phyloP scores from a whole-genome alignment of 2,113 vertebrate species.

The Psilopsiagon aurifrons region DNA sequence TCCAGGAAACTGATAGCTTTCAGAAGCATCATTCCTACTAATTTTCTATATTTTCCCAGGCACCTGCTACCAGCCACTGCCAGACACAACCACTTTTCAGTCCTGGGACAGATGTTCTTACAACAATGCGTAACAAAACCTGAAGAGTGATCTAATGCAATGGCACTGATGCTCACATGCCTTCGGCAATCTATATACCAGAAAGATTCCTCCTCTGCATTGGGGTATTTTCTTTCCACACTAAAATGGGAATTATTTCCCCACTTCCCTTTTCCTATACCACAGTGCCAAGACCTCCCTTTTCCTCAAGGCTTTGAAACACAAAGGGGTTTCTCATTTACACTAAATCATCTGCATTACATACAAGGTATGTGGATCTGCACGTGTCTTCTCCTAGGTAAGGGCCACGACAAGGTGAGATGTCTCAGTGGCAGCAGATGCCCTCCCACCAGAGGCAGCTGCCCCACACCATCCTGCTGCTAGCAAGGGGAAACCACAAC shows the following conservation, averaged over 20 bases:
- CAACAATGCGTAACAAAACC: background rate
- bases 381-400: background rate
- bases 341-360: background rate
- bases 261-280: background rate
- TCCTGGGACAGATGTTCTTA: background rate
- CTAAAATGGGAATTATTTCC: background rate
- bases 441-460: background rate
- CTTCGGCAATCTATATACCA: background rate
- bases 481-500: background rate
- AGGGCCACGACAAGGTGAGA: accelerated
- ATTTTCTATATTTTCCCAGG: background rate
- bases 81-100: background rate
- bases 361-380: background rate
- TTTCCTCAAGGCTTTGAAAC: background rate
- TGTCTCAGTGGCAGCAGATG: background rate
- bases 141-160: background rate
- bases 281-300: background rate
- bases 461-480: background rate
- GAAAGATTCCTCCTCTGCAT: background rate
- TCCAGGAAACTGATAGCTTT: background rate
- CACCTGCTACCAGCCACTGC: background rate
- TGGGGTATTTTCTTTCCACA: background rate
- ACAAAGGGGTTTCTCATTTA: background rate
- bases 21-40: background rate
- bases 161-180: background rate